Conservation (phyloP, 2,888 invertebrate species). For the Dynastes grantii region DNA sequence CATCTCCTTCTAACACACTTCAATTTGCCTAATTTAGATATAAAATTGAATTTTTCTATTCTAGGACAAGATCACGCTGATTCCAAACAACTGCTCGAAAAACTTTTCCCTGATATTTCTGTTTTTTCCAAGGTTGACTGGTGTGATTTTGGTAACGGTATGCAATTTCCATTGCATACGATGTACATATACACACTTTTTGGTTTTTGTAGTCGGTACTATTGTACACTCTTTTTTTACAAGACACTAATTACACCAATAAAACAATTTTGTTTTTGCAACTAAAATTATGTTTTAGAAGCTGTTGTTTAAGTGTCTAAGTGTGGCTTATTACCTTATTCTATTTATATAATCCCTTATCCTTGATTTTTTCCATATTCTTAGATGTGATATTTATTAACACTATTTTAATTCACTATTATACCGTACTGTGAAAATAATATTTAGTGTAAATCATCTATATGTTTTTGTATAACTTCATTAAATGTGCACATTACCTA, state of each 20-base stretch:
- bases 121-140: slow-evolving; percentile 43
- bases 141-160: slow-evolving; percentile 46
- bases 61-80: slow-evolving; percentile 31
- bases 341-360: too few relatives aligned
- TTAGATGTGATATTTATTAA: too few relatives aligned
- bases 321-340: not conserved
- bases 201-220: slow-evolving; percentile 13
- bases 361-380: too few relatives aligned
- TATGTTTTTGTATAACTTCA: too few relatives aligned
- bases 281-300: not conserved
- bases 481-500: too few relatives aligned
- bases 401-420: too few relatives aligned
- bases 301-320: not conserved
- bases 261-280: slow-evolving; percentile 1
- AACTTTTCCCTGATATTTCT: slow-evolving; percentile 42
- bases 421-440: too few relatives aligned
- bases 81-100: slow-evolving; percentile 38
- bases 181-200: slow-evolving; percentile 27
- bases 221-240: slow-evolving; percentile 14
- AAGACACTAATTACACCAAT: not conserved
- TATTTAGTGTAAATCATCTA: too few relatives aligned
- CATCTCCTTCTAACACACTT: slow-evolving; percentile 41
- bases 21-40: not conserved
- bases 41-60: slow-evolving; percentile 35
- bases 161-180: slow-evolving; percentile 40